Percentiles rank a stretch among this genome's conserved stretches.
Evolutionary conservation across 2,113 vertebrate genomes (phyloP).

Genomic region (Cranoglanis bouderius): DNA sequence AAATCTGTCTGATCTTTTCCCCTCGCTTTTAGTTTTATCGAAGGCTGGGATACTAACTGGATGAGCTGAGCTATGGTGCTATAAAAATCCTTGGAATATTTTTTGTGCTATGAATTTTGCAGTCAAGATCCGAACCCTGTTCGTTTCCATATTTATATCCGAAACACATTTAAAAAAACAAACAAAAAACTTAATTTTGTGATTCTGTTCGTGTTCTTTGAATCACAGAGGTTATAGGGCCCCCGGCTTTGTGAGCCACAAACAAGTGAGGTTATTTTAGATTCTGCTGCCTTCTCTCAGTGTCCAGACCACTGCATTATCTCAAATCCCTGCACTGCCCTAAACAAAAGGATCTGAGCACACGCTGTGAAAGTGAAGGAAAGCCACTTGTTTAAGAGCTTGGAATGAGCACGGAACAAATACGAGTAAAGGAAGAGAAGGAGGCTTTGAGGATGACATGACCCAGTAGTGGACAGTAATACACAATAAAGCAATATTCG

Average conservation of each 20-base stretch:
- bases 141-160: neutral
- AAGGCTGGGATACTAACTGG: neutral
- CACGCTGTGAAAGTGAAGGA: neutral
- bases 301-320: conserved; percentile 24
- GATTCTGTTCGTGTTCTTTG: neutral
- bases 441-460: neutral
- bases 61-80: neutral
- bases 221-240: neutral
- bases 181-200: neutral
- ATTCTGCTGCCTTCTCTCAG: conserved; percentile 7
- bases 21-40: neutral
- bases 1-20: neutral
- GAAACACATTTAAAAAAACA: too few species aligned
- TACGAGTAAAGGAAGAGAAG: neutral
- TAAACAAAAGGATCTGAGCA: neutral
- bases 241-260: neutral
- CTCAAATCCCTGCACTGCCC: conserved; percentile 12
- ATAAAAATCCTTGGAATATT: neutral
- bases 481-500: neutral
- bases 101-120: neutral
- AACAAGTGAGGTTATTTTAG: conserved; percentile 6
- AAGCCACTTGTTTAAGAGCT: neutral
- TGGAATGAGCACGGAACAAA: neutral
- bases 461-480: conserved; percentile 4
- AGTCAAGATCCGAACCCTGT: neutral